Evolutionary conservation across 1,140 invertebrate species (phyloP).

Genomic region (Pseudoatta argentina): DNA sequence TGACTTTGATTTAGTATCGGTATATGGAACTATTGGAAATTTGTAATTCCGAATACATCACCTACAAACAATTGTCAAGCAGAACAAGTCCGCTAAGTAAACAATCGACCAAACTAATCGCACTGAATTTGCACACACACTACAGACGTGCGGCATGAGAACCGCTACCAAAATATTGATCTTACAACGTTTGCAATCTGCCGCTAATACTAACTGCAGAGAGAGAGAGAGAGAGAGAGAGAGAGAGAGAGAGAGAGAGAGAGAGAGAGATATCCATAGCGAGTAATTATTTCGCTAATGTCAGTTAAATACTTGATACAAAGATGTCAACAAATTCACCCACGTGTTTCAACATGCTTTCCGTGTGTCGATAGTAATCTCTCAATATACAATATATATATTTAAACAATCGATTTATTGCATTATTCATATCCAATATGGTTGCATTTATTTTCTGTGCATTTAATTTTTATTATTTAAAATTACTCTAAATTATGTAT

Average conservation of each 20-base stretch:
- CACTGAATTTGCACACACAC: conserved; percentile 24
- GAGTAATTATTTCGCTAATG: conserved; percentile 44
- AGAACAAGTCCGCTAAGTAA: conserved; percentile 10
- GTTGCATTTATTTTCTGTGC: not conserved
- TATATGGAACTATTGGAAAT: conserved; percentile 3
- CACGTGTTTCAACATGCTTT: not conserved
- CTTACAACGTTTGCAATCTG: conserved; percentile 48
- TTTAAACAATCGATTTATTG: conserved; percentile 4
- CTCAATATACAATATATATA: not conserved
- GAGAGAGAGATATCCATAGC: conserved; percentile 11
- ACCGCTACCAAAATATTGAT: conserved; percentile 63
- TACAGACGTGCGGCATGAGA: conserved; percentile 46
- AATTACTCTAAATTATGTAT: not conserved
- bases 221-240: conserved; percentile 24
- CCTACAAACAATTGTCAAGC: conserved; percentile 22
- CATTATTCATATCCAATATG: conserved; percentile 12
- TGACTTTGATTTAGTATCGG: not conserved
- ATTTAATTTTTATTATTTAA: not conserved
- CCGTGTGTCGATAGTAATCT: conserved; percentile 4
- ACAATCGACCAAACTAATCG: conserved; percentile 43
- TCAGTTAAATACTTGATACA: conserved; percentile 50
- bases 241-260: conserved; percentile 11
- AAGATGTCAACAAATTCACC: conserved; percentile 55
- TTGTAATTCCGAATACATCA: conserved; percentile 8
- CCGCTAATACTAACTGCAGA: conserved; percentile 46